Evolutionary conservation across 2,888 invertebrate genomes (phyloP).

Genomic region (Euplexia lucipara): DNA sequence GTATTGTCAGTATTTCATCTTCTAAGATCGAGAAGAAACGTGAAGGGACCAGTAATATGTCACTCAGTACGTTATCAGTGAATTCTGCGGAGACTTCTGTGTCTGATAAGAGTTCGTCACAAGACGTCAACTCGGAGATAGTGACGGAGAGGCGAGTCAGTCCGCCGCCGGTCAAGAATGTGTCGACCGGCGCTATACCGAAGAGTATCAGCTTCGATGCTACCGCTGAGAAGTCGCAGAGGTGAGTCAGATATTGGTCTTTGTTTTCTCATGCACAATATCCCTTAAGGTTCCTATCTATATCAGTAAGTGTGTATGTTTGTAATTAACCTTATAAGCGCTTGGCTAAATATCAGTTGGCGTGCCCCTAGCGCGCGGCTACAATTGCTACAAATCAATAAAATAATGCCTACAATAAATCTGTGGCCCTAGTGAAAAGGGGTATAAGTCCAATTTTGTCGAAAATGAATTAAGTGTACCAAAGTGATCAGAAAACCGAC

Average conservation of each 20-base stretch:
- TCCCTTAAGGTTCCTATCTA: no score
- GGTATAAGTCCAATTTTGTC: no score
- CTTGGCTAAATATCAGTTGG: no score
- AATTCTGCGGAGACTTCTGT: conserved; percentile 86
- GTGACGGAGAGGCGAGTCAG: conserved; percentile 85
- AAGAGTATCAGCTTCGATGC: conserved; percentile 98
- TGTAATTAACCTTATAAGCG: no score
- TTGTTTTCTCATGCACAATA: no score
- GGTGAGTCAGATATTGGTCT: conserved; percentile 75
- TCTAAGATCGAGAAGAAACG: conserved; percentile 84
- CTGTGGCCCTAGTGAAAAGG: no score
- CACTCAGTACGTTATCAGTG: conserved; percentile 85
- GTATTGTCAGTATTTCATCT: conserved; percentile 86
- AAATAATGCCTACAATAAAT: no score
- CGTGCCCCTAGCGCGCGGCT: no score
- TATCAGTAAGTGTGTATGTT: no score
- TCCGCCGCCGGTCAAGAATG: conserved; percentile 81
- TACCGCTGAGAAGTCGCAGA: conserved; percentile 95
- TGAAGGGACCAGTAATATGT: conserved; percentile 81
- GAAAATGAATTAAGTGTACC: no score
- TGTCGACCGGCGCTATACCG: conserved; percentile 96
- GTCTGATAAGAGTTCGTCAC: conserved; percentile 87
- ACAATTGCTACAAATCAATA: no score
- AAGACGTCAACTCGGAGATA: conserved; percentile 87
- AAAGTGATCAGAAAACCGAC: no score